Evolutionary conservation across 2,888 invertebrate genomes (phyloP).

Genomic region (Mayetiola destructor): DNA sequence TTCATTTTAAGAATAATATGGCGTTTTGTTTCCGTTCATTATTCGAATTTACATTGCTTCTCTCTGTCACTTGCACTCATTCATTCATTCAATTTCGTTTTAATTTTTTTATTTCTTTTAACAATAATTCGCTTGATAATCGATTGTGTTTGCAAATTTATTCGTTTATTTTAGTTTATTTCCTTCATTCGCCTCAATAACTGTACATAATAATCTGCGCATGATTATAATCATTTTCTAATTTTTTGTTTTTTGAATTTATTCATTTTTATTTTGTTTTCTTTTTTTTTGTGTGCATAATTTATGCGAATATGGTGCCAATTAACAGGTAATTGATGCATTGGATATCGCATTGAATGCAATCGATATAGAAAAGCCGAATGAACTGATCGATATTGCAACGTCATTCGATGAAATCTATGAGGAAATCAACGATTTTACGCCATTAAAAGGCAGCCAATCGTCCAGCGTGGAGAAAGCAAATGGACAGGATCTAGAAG

Average conservation of each 20-base stretch:
- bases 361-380: constrained; percentile 40
- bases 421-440: constrained; percentile 31
- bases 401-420: constrained; percentile 33
- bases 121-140: neutral
- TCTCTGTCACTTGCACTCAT: neutral
- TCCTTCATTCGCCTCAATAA: too few relatives aligned
- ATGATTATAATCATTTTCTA: constrained; percentile 6
- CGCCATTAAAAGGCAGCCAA: constrained; percentile 21
- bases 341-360: constrained; percentile 48
- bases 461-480: constrained; percentile 21
- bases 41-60: neutral
- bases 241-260: neutral
- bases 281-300: neutral
- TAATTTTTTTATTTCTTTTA: neutral
- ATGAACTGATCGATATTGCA: neutral
- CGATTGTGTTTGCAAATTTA: neutral
- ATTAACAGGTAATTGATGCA: constrained; percentile 44
- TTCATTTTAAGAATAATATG: neutral
- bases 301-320: constrained; percentile 16
- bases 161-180: constrained; percentile 4
- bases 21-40: too few relatives aligned
- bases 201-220: too few relatives aligned
- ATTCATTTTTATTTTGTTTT: constrained; percentile 13
- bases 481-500: neutral
- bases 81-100: neutral